Evolutionary conservation across 2,888 invertebrate species (phyloP), one percentile per base, ranked within the genome.

Genomic region (Cremastinae sp.): DNA sequence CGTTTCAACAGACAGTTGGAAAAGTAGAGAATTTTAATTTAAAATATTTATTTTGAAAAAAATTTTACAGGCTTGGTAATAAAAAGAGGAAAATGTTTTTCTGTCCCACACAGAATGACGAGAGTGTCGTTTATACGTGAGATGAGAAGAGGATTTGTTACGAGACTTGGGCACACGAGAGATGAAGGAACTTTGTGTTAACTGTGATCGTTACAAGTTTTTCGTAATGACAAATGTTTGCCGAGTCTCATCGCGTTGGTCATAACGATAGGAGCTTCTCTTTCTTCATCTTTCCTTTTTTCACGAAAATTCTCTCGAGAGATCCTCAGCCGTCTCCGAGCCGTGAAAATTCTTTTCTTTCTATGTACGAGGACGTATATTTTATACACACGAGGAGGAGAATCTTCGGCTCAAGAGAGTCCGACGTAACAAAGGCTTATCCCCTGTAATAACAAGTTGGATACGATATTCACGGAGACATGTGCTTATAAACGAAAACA

Each of bases 361-460:
- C 5, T 28, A n/a, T 28, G 5, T 5, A 28, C 16, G 65, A 14
- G 41, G 16, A 53, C 41, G 7, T 18, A 14, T 12, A 12, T 35
- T 35, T 16, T 49, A 22, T 20, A 39, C 20, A 51, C 10, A 18
- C 51, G 22, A 61, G 58, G 45, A 45, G 39, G 35, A 20, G 49
- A 65, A 28, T 10, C 12, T 45, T 49, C 49, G 35, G 28, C 45
- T 16, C 64, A 47, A 56, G 64, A 35, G 35, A 14, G 35, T 56
- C 41, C 49, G 47, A 66, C 61, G 66, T 71, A 71, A 75, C 75
- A 59, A 75, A 65, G 65, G 75, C 64, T 75, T 71, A 75, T 75
- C 71, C 66, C 35, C 8, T 8, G 71, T 49, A 61, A 75, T 71
- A 71, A 66, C 70, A 75, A 61, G 41, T 61, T 53, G 45, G 47